A percentile compares a stretch with the other conserved stretches of the same genome.
phyloP scores from a whole-genome alignment of 2,797 vertebrate species.

The Sebastes cheni region DNA sequence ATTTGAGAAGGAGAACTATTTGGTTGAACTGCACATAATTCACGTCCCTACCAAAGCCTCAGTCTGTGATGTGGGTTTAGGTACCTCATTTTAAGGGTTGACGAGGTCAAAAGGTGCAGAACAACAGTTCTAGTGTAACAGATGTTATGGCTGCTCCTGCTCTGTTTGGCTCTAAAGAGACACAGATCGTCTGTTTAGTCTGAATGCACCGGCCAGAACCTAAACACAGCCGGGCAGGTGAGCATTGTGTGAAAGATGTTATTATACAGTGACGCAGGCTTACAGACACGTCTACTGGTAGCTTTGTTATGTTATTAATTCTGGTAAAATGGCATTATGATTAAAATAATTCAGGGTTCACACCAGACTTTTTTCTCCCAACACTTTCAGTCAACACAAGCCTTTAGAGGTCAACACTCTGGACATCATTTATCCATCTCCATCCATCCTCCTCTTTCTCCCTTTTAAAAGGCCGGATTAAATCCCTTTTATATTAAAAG shows the following conservation, averaged over 20 bases:
- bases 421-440: too few relatives aligned
- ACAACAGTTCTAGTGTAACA: background rate
- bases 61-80: too few relatives aligned
- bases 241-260: background rate
- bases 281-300: background rate
- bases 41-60: too few relatives aligned
- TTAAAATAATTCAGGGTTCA: background rate
- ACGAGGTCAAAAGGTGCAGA: background rate
- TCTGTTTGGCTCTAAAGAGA: conserved; percentile 28
- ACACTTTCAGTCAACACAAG: background rate
- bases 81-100: background rate
- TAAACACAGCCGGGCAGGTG: conserved; percentile 44
- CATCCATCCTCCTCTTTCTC: background rate
- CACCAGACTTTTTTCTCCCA: background rate
- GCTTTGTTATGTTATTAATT: background rate
- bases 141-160: conserved; percentile 44
- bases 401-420: background rate
- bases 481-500: background rate
- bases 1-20: too few relatives aligned
- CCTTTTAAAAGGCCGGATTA: background rate
- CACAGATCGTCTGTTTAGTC: conserved; percentile 55
- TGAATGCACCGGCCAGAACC: conserved; percentile 27
- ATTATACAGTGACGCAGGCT: background rate
- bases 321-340: background rate
- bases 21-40: too few relatives aligned